Conservation (phyloP, 2,113 vertebrate species). For the Epinephelus cyanopodus region DNA sequence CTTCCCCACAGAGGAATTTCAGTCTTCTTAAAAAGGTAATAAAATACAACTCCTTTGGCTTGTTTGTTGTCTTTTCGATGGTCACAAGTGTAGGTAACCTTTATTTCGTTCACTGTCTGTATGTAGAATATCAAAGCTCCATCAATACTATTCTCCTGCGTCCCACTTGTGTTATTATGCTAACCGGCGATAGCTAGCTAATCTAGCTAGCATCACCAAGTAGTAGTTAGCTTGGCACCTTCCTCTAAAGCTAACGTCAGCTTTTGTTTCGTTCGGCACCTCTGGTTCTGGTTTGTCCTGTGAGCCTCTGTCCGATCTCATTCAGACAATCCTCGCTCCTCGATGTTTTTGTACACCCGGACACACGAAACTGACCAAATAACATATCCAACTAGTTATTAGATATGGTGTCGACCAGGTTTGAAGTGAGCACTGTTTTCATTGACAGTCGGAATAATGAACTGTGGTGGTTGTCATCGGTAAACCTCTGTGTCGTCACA, state of each 20-base stretch:
- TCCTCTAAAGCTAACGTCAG: conserved; percentile 62
- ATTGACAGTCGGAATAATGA: neutral
- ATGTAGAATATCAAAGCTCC: neutral
- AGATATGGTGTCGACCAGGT: neutral
- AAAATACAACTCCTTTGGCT: neutral
- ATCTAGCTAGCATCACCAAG: conserved; percentile 49
- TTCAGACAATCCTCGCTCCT: neutral
- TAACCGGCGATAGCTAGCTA: conserved; percentile 75
- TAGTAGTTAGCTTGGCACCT: conserved; percentile 49
- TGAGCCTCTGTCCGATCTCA: neutral
- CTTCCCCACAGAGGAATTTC: conserved; percentile 51
- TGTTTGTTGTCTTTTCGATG: neutral
- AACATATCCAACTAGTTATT: too few relatives aligned
- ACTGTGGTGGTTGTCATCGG: neutral
- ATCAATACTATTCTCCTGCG: neutral
- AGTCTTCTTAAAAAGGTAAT: conserved; percentile 73
- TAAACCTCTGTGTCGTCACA: neutral
- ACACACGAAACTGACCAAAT: neutral
- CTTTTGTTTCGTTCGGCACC: conserved; percentile 61
- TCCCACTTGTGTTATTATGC: conserved; percentile 62
- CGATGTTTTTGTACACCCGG: too few relatives aligned
- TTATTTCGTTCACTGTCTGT: neutral
- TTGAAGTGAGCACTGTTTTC: neutral
- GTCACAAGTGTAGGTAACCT: neutral
- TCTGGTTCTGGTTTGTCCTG: neutral